Base-by-base conservation (phyloP, 2,888 invertebrate genomes). In the Hirtodrosophila duncani region DNA sequence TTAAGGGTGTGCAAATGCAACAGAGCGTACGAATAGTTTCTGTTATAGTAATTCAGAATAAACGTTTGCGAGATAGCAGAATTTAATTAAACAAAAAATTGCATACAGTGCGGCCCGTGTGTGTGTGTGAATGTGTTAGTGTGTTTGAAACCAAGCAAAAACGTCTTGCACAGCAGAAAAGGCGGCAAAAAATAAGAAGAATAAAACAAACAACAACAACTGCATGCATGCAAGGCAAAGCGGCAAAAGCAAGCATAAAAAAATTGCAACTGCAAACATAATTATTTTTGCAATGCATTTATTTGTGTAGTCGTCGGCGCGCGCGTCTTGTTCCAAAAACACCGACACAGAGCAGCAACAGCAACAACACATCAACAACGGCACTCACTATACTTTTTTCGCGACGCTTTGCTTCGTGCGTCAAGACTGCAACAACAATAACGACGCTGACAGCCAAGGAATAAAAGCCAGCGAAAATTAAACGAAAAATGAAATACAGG, bases 181-280 rank as follows among this genome's bases (percentile, higher is more conserved):
- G 78, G 71, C 71, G 78, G 74, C 78, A 78, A 72, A 68, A 64
- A 34, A 42, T 64, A 52, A 55, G 46, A 41, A 41, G 30, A 30
- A 31, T 56, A 34, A 57, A 38, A 30, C 31, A 9, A 44, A 34
- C 20, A 27, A 42, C 23, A 52, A 18, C 33, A 55, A n/a, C n/a
- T n/a, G n/a, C n/a, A n/a, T n/a, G n/a, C 41, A 57, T 53, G 58
- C 39, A 64, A 68, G 57, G 50, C 52, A 34, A 63, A 45, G 51
- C 59, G 69, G 46, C 49, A 62, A 58, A 50, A 62, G 66, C 11
- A 66, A 66, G 17, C 60, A 66, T 53, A 77, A 59, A 56, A 57
- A 58, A 71, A 75, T 14, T 77, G 77, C 69, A 72, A 64, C 70
- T 48, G 61, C 74, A 74, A 78, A 72, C 78, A 70, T 70, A 72